phyloP scores from a whole-genome alignment of 2,113 vertebrate species.

The Ceyx margarethae region DNA sequence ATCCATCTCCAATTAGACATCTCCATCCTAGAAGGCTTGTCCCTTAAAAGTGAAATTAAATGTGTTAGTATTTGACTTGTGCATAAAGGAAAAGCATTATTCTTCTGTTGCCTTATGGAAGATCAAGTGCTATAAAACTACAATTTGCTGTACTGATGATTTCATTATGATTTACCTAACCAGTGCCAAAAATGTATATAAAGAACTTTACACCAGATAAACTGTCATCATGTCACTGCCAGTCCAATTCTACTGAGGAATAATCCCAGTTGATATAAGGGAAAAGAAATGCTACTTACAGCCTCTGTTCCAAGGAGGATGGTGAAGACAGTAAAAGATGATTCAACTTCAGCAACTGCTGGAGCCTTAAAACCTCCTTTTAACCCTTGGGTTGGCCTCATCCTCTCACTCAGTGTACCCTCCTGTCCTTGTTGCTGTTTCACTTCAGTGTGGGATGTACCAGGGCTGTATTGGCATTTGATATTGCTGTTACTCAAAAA shows the following conservation, averaged over 20 bases:
- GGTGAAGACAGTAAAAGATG: background rate
- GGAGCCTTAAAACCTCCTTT: background rate
- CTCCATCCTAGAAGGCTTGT: background rate
- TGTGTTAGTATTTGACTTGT: background rate
- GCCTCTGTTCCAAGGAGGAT: background rate
- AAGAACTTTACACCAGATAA: background rate
- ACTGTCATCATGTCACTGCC: background rate
- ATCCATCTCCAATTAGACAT: conserved; percentile 17
- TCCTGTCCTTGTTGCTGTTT: background rate
- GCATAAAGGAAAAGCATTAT: conserved; percentile 51
- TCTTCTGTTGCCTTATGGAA: conserved; percentile 16
- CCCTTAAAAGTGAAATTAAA: background rate
- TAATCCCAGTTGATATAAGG: background rate
- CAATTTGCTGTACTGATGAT: background rate
- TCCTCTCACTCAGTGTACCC: background rate
- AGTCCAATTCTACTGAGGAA: background rate
- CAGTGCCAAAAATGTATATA: background rate
- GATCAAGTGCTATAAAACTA: conserved; percentile 48
- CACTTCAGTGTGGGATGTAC: background rate
- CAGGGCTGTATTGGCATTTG: background rate
- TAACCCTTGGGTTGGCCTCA: background rate
- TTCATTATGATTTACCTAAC: background rate
- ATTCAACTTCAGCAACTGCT: background rate
- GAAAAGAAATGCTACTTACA: background rate
- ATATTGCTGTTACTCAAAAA: background rate